Evolutionary conservation across 2,797 vertebrate genomes (phyloP).

Genomic region (Sebastes oblongus): DNA sequence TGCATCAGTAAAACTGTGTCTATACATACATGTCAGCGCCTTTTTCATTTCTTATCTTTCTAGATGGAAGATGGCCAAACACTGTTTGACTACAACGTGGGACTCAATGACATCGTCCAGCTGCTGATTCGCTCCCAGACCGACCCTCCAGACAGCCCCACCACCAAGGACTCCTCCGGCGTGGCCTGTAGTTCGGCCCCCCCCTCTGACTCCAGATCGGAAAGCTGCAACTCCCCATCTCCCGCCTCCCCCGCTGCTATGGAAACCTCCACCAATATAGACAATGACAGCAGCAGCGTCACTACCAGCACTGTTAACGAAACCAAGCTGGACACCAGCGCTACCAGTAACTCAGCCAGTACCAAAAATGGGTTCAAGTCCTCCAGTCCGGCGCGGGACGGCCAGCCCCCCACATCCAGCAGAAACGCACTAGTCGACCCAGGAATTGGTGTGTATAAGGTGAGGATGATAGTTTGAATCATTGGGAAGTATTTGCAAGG

Average conservation of each 20-base stretch:
- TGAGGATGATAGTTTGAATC: slow-evolving; percentile 59
- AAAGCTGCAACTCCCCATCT: slow-evolving; percentile 53
- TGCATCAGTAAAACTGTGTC: background rate
- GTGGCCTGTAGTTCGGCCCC: slow-evolving; percentile 62
- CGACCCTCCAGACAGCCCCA: slow-evolving; percentile 85
- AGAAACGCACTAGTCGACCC: slow-evolving; percentile 87
- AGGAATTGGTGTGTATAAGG: slow-evolving; percentile 95
- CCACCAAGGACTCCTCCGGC: slow-evolving; percentile 81
- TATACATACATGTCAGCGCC: slow-evolving; percentile 14
- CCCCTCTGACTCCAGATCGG: slow-evolving; percentile 47
- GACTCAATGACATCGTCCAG: slow-evolving; percentile 98
- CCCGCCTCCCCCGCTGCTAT: slow-evolving; percentile 48
- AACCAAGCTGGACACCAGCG: slow-evolving; percentile 69
- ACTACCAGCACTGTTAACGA: slow-evolving; percentile 58
- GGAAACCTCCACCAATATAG: slow-evolving; percentile 56
- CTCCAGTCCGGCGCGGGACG: slow-evolving; percentile 74
- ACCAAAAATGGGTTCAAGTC: slow-evolving; percentile 88
- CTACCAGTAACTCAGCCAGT: slow-evolving; percentile 77
- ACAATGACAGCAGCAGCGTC: slow-evolving; percentile 62
- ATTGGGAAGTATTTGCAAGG: background rate
- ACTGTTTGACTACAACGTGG: slow-evolving; percentile 98
- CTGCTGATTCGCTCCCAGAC: slow-evolving; percentile 94
- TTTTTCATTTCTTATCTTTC: slow-evolving; percentile 15
- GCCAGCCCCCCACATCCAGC: slow-evolving; percentile 90
- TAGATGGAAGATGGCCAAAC: slow-evolving; percentile 99